Evolutionary conservation across 1,140 invertebrate species (phyloP).

Genomic region (Drosophila melanogaster): DNA sequence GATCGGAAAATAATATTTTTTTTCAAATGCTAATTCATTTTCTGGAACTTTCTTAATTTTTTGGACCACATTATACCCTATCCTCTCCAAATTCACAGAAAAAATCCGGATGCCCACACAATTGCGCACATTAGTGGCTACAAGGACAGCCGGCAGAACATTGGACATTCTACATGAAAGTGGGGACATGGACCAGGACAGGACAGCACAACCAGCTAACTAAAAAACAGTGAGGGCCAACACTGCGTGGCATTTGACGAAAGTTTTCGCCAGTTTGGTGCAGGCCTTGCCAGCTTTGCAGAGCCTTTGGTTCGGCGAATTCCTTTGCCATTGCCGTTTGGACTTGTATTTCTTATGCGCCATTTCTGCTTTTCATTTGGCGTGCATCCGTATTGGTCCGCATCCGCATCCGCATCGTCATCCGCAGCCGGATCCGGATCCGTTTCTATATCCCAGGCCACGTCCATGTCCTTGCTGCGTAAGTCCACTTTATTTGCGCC

Average conservation of each 20-base stretch:
- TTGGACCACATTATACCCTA: not conserved
- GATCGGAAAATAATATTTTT: too few relatives aligned
- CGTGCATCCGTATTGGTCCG: slow-evolving; percentile 32
- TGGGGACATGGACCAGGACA: slow-evolving; percentile 12
- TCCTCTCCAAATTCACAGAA: not conserved
- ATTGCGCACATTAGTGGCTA: slow-evolving; percentile 63
- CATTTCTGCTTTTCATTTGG: slow-evolving; percentile 59
- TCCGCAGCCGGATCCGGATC: slow-evolving; percentile 17
- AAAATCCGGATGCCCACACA: slow-evolving; percentile 41
- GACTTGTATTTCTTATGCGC: slow-evolving; percentile 34
- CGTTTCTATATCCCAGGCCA: slow-evolving; percentile 16
- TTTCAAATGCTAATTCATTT: not conserved
- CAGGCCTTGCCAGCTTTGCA: slow-evolving; percentile 44
- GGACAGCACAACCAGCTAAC: not conserved
- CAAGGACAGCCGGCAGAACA: slow-evolving; percentile 10
- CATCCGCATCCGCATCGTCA: slow-evolving; percentile 8
- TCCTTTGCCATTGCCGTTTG: slow-evolving; percentile 5
- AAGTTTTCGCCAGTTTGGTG: slow-evolving; percentile 52
- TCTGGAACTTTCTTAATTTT: not conserved
- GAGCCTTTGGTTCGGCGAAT: slow-evolving; percentile 5
- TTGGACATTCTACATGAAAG: slow-evolving; percentile 3
- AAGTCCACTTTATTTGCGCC: slow-evolving; percentile 77
- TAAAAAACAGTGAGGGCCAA: slow-evolving; percentile 16
- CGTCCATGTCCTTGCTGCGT: slow-evolving; percentile 49
- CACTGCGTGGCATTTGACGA: slow-evolving; percentile 60